Evolutionary conservation across 64 coral and sea anemone species (phyloP), one percentile per base, ranked within the genome.

Genomic region (Pachyseris speciosa): DNA sequence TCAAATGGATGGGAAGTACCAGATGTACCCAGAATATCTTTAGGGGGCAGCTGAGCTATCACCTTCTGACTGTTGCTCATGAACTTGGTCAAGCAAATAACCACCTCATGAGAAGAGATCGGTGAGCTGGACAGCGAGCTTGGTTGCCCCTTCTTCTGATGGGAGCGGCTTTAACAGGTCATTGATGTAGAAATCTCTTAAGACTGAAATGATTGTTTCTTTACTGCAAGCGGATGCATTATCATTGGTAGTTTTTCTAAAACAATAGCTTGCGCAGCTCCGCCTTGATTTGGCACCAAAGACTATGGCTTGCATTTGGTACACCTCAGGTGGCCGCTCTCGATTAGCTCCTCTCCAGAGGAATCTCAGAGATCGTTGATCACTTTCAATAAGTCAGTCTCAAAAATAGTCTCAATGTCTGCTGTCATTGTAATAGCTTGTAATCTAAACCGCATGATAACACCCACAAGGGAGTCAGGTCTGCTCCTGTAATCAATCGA

Each of bases 241-340:
- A 39, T 73, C 42, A 36, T 24, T 37, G 34, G 49, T 26, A 28
- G 65, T 28, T 8, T 32, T 55, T 85, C n/a, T 64, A 2, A 92
- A 42, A 20, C 68, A 72, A 45, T 73, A 92, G 30, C 33, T 84
- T 20, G 89, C 79, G 25, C 77, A 92, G 36, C 34, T 73, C 41
- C n/a, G 78, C 22, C 68, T 75, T n/a, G 50, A 92, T 27, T 55
- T 71, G 10, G 89, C 89, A 29, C 89, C 89, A 59, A 75, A 85
- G 17, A 75, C 55, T 26, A 63, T 48, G 25, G 72, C 89, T 2
- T 43, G 37, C 77, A 85, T 75, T 17, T 84, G 78, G 20, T 75
- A 92, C 7, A 58, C 69, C 44, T 55, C 58, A 12, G 72, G 34
- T n/a, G n/a, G n/a, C n/a, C n/a, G n/a, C n/a, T n/a, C n/a, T n/a